Evolutionary conservation across 2,113 vertebrate genomes (phyloP), one percentile per base, ranked within the genome.

Genomic region (Leptobrachium ailaonicum): DNA sequence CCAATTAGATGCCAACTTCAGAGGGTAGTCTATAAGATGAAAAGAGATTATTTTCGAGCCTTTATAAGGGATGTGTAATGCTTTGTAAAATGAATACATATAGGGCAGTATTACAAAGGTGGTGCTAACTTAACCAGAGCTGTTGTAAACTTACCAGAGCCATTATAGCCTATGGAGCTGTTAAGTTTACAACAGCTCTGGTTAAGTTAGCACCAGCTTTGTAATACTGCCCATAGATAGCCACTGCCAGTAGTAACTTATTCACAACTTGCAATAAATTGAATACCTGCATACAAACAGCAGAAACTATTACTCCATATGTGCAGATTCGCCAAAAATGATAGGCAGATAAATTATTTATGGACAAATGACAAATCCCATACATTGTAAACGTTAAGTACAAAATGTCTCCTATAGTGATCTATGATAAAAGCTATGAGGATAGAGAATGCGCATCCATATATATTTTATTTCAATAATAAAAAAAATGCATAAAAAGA

Each of bases 231-330:
- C 20, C 20, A 32, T 32, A 32, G 20, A 32, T 32, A 32, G 20
- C 20, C 40, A 71, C 5, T 54, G 11, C 70, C 53, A 74, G 42
- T 63, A 63, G 56, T 45, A 44, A 13, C 56, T 20, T 54, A 62
- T n/a, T 64, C 60, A 63, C 71, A 58, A 45, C 42, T 41, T 44
- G 40, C 53, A 73, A 32, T 73, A 58, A 73, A 75, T 75, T 41
- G 7, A 62, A n/a, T 43, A 45, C n/a, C 14, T 75, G 43, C 73
- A 64, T 50, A 50, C 47, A 50, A 50, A 50, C 47, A 50, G 47
- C 47, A 50, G 47, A 50, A 20, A 63, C 6, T 45, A 58, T 75
- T 45, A 75, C 20, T 32, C 58, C 73, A 63, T 56, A 75, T 63
- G 73, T 75, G 42, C 44, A 20, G 41, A 32, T 20, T 64, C 10